Evolutionary conservation across 2,797 vertebrate species (phyloP).

Genomic region (Sebastolobus alascanus): DNA sequence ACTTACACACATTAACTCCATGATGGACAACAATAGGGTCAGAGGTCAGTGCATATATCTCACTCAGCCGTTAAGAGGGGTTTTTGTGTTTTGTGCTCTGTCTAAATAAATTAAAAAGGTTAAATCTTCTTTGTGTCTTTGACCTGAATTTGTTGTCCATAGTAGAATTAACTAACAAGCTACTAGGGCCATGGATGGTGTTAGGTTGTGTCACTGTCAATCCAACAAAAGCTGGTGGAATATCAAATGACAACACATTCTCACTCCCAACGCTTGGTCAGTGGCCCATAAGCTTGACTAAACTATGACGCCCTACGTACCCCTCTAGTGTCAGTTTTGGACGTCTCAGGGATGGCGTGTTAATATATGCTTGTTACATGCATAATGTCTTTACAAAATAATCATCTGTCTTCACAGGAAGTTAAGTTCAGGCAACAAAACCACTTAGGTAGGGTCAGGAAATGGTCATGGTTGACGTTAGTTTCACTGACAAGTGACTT

Average conservation of each 20-base stretch:
- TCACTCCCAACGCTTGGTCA: background rate
- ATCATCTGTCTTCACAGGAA: too few relatives aligned
- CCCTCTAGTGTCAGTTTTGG: background rate
- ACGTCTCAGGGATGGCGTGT: background rate
- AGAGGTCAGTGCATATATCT: slow-evolving; percentile 19
- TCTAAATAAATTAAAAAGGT: background rate
- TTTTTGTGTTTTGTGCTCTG: background rate
- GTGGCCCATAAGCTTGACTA: background rate
- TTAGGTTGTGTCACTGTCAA: background rate
- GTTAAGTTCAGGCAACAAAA: too few relatives aligned
- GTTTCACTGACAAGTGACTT: too few relatives aligned
- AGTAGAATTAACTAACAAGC: background rate
- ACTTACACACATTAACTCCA: slow-evolving; percentile 6
- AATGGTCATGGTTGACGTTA: too few relatives aligned
- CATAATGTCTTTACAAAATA: background rate
- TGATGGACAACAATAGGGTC: slow-evolving; percentile 13
- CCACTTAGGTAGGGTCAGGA: too few relatives aligned
- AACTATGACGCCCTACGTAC: background rate
- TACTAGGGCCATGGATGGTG: background rate
- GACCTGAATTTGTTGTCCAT: background rate
- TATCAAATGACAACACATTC: background rate
- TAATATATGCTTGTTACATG: background rate
- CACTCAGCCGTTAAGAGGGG: background rate
- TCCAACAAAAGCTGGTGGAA: background rate
- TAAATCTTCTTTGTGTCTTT: background rate